Evolutionary conservation across 2,113 vertebrate genomes (phyloP).

Genomic region (Hucho hucho): DNA sequence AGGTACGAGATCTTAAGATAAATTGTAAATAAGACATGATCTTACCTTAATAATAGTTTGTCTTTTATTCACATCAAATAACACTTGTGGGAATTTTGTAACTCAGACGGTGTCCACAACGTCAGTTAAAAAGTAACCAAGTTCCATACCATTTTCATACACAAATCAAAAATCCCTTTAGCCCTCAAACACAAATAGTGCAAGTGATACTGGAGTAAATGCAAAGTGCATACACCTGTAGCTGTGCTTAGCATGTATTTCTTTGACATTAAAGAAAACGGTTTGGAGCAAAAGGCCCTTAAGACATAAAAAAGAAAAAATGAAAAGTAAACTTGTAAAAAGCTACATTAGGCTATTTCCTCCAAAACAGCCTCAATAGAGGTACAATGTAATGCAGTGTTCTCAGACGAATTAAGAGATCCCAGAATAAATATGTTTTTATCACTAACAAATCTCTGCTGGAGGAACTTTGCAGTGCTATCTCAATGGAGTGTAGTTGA

Average conservation of each 20-base stretch:
- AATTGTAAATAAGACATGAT: too few species aligned
- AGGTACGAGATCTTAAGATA: too few species aligned
- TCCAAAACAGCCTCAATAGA: constrained; percentile 7
- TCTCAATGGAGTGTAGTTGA: constrained; percentile 4
- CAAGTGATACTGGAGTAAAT: not conserved
- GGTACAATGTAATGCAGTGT: constrained; percentile 21
- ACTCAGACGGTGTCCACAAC: too few species aligned
- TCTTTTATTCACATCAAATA: not conserved
- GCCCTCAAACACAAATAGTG: not conserved
- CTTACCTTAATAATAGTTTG: too few species aligned
- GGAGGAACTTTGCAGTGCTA: not conserved
- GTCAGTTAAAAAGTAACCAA: too few species aligned
- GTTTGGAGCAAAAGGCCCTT: not conserved
- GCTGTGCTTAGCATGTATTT: not conserved
- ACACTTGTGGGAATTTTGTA: not conserved
- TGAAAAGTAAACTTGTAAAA: constrained; percentile 3
- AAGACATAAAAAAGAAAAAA: not conserved
- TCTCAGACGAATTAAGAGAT: not conserved
- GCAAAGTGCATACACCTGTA: not conserved
- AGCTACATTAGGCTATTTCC: constrained; percentile 8
- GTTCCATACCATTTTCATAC: not conserved
- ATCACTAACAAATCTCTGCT: constrained; percentile 18
- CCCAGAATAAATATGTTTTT: constrained; percentile 21
- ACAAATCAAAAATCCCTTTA: not conserved
- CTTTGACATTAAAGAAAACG: not conserved